These are phyloP conservation scores for Clangula hyemalis DNA, from an alignment of 2,797 vertebrate species.

Conservation along the genomic window DNA sequence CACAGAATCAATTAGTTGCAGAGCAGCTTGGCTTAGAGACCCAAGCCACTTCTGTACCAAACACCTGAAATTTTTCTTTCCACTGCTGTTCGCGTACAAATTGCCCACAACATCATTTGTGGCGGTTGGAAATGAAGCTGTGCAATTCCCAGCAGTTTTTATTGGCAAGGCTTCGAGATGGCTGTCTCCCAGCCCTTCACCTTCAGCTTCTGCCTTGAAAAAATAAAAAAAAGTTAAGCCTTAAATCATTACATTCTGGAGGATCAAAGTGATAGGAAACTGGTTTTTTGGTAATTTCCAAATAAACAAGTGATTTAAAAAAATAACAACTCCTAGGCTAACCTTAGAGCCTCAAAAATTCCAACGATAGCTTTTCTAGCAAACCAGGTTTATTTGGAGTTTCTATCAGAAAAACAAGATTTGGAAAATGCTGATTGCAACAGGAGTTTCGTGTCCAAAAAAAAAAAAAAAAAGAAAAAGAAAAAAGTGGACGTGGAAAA, in stretches of 20 bases:
- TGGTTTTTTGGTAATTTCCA: background rate
- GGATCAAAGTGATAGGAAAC: background rate
- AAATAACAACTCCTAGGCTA: background rate
- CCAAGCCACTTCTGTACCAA: background rate
- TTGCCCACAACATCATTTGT: background rate
- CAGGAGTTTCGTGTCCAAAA: background rate
- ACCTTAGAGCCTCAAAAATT: background rate
- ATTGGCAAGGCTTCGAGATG: background rate
- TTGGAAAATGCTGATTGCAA: background rate
- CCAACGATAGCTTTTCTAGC: background rate
- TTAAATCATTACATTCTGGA: background rate
- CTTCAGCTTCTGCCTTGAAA: background rate
- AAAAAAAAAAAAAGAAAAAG: background rate
- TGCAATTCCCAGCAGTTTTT: background rate
- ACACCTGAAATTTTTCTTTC: conserved; percentile 36
- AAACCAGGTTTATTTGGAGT: background rate
- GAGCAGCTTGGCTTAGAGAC: background rate
- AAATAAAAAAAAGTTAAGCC: background rate
- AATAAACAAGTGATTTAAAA: fast-evolving
- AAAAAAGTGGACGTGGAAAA: background rate
- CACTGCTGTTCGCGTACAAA: background rate
- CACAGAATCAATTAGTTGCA: background rate
- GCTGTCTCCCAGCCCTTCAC: background rate
- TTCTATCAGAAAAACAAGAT: background rate
- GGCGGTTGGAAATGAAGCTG: background rate